These are phyloP conservation scores for Stichopus horrens DNA, from an alignment of 53 echinoderm and acorn worm genomes.

Conservation along the genomic window DNA sequence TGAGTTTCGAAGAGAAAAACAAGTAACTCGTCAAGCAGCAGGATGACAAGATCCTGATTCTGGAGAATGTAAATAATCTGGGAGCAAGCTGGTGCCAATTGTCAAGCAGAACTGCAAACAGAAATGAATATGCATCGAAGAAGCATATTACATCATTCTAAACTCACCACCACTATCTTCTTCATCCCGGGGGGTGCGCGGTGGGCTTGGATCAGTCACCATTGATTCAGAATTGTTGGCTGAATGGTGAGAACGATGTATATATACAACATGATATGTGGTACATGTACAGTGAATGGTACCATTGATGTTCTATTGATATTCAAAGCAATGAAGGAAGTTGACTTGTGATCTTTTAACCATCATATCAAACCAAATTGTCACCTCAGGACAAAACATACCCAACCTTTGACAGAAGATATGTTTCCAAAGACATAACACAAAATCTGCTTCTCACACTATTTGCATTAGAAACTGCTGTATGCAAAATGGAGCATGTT, in stretches of 20 bases:
- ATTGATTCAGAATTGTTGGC: conserved; percentile 37
- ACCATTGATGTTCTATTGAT: no score
- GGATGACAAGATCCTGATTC: background rate
- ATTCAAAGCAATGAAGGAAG: no score
- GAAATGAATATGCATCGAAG: background rate
- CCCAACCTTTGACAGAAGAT: no score
- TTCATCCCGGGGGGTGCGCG: conserved; percentile 13
- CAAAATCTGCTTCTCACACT: no score
- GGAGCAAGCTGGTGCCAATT: background rate
- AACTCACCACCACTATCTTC: conserved; percentile 26
- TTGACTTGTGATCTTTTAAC: no score
- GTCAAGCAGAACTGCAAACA: conserved; percentile 26
- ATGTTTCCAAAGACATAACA: no score
- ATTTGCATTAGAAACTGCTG: no score
- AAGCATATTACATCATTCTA: conserved; percentile 9
- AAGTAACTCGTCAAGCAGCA: background rate
- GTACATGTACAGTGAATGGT: background rate
- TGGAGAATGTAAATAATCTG: background rate
- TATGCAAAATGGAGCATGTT: no score
- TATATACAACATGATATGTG: background rate
- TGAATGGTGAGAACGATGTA: conserved; percentile 28
- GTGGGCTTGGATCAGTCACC: conserved; percentile 17
- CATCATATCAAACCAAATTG: no score
- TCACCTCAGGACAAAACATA: no score
- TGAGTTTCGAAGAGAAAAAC: no score